Conservation (phyloP, 2,797 vertebrate genomes). For the Siniperca undulata region DNA sequence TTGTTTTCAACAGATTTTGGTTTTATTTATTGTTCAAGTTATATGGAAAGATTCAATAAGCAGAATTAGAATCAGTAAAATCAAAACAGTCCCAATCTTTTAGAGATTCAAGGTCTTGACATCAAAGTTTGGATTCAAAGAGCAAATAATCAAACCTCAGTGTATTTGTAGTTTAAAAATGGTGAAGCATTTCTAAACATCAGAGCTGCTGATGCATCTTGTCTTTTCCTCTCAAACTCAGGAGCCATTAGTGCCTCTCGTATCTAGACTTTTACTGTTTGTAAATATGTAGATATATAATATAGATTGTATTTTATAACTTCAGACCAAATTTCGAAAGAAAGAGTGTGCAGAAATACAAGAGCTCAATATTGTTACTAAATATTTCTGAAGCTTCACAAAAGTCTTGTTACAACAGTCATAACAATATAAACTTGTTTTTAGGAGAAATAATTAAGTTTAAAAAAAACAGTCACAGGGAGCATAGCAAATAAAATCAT, state of each 20-base stretch:
- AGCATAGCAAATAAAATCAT: not conserved
- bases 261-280: not conserved
- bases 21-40: not conserved
- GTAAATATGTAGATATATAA: conserved; percentile 50
- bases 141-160: not conserved
- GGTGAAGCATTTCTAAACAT: conserved; percentile 2
- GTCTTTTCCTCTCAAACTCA: conserved; percentile 21
- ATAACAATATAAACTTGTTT: not conserved
- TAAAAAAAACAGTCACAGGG: not conserved
- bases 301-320: conserved; percentile 8
- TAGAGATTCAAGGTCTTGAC: not conserved
- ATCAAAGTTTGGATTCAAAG: not conserved
- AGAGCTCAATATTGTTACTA: not conserved
- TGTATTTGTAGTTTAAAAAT: conserved; percentile 1
- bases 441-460: not conserved
- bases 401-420: not conserved
- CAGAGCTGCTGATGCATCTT: not conserved
- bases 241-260: conserved; percentile 16
- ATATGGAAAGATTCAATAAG: not conserved
- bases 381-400: conserved; percentile 10
- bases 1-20: conserved; percentile 26
- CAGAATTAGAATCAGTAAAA: not conserved
- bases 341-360: not conserved
- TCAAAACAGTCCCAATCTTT: not conserved
- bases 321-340: not conserved